Percentiles rank a stretch among this genome's conserved stretches.
Evolutionary conservation across 2,113 vertebrate species (phyloP).

Genomic region (Urocolius indicus): DNA sequence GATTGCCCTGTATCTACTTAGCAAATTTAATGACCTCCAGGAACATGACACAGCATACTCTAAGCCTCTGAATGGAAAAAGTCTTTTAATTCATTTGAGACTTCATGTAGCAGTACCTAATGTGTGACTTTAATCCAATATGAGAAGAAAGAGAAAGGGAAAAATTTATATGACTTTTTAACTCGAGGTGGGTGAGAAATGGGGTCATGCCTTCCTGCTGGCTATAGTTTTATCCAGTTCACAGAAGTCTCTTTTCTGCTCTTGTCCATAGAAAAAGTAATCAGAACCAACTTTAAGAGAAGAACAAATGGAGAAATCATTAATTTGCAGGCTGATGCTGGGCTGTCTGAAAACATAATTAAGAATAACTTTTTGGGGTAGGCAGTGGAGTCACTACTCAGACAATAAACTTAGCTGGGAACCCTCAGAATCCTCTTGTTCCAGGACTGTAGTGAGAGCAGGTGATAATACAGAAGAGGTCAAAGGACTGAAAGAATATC

Average conservation of each 20-base stretch:
- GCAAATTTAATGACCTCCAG: neutral
- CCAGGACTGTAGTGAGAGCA: neutral
- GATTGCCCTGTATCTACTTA: neutral
- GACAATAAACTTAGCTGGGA: neutral
- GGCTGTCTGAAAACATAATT: neutral
- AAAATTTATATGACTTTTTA: neutral
- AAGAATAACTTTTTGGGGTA: neutral
- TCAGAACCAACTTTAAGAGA: neutral
- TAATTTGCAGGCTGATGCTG: neutral
- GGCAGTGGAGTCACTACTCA: neutral
- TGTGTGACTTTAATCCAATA: neutral
- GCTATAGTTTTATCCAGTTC: neutral
- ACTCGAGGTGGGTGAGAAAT: too few relatives aligned
- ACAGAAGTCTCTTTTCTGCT: neutral
- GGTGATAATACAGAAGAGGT: neutral
- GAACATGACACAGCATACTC: neutral
- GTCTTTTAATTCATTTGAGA: neutral
- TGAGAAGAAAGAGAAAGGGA: neutral
- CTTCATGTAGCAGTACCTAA: neutral
- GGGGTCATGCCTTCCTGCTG: neutral
- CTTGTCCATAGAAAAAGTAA: neutral
- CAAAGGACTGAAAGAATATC: neutral
- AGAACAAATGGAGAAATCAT: neutral
- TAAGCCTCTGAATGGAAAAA: neutral
- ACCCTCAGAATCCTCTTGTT: neutral